Evolutionary conservation across 2,113 vertebrate species (phyloP).

Genomic region (Trachemys scripta): DNA sequence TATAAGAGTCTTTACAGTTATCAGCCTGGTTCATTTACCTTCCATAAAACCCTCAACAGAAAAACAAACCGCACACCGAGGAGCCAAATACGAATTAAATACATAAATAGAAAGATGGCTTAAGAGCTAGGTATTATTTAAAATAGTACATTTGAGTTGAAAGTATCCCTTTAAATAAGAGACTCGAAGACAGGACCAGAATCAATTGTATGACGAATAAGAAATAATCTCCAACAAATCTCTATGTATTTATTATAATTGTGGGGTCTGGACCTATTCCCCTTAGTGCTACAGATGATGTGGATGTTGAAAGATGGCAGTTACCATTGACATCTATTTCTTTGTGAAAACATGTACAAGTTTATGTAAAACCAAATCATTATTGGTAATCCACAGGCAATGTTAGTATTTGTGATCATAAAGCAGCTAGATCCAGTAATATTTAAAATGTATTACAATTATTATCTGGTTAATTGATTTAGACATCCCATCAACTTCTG

Average conservation of each 20-base stretch:
- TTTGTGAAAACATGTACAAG: neutral
- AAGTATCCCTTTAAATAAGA: accelerated
- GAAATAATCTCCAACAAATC: neutral
- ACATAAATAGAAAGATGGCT: neutral
- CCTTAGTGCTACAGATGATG: accelerated
- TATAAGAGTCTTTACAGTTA: slow-evolving; percentile 4
- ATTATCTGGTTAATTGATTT: neutral
- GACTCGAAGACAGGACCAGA: neutral
- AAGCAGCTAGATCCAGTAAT: neutral
- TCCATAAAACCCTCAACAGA: neutral
- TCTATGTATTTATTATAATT: neutral
- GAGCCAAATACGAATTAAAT: neutral
- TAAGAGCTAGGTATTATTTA: neutral
- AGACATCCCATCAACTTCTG: neutral
- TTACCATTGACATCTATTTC: neutral
- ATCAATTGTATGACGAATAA: neutral
- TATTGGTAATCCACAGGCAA: neutral
- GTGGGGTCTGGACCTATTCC: neutral
- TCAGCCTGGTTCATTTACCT: neutral
- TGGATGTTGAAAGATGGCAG: neutral
- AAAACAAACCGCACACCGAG: neutral
- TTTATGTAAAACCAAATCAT: neutral
- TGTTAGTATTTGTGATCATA: neutral
- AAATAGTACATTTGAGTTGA: neutral
- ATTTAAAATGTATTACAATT: neutral